Percentiles rank a stretch among this genome's conserved stretches.
These are phyloP conservation scores for Fragum whitleyi DNA, from an alignment of 2,888 invertebrate genomes.

Conservation along the genomic window DNA sequence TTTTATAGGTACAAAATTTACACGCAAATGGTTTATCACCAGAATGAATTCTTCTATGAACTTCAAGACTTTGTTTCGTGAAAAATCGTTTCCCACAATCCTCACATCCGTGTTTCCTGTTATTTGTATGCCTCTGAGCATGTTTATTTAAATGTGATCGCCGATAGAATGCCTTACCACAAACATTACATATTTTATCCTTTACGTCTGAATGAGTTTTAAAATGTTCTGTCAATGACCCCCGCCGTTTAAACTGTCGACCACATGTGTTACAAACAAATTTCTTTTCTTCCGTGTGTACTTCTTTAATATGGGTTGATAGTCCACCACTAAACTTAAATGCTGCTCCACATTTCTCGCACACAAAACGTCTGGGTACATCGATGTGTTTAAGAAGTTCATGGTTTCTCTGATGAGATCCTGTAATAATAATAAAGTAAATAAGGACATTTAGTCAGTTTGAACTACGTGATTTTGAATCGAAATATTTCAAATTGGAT, in stretches of 20 bases:
- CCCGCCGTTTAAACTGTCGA: conserved; percentile 8
- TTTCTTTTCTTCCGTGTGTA: conserved; percentile 4
- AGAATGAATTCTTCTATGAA: conserved; percentile 15
- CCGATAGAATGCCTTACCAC: conserved; percentile 11
- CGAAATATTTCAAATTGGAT: too few relatives aligned
- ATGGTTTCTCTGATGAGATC: conserved; percentile 23
- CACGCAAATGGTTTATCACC: conserved; percentile 30
- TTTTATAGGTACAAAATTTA: conserved; percentile 13
- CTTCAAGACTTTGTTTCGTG: conserved; percentile 7
- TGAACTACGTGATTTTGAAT: too few relatives aligned
- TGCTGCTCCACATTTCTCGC: conserved; percentile 32
- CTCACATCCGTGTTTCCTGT: neutral
- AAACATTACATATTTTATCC: conserved; percentile 20
- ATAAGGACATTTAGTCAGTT: neutral
- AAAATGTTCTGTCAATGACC: neutral
- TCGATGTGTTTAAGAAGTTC: conserved; percentile 15
- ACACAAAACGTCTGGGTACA: conserved; percentile 8
- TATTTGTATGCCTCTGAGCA: conserved; percentile 3
- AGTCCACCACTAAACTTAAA: conserved; percentile 25
- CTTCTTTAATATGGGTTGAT: conserved; percentile 13
- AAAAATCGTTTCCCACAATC: conserved; percentile 31
- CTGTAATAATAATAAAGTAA: conserved; percentile 10
- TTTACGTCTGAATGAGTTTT: conserved; percentile 5
- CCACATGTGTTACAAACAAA: conserved; percentile 7
- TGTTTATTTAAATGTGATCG: conserved; percentile 6